phyloP scores from a whole-genome alignment of 2,888 invertebrate species.

The Galerucella nymphaeae region DNA sequence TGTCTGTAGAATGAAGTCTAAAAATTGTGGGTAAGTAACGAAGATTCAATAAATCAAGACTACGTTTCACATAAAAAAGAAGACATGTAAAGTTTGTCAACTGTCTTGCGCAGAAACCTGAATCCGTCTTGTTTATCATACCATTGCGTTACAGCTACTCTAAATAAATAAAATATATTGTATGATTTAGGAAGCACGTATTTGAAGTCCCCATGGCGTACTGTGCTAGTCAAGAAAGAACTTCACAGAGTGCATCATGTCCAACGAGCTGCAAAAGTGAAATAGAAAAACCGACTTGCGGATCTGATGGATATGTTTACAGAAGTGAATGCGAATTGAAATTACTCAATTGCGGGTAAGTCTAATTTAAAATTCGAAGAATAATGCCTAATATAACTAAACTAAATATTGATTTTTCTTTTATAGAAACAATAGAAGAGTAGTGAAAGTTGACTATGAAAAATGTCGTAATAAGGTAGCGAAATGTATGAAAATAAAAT shows the following conservation, averaged over 20 bases:
- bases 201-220: slow-evolving; percentile 93
- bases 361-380: too few species aligned
- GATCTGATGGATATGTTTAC: slow-evolving; percentile 90
- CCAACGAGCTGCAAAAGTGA: slow-evolving; percentile 81
- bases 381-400: too few species aligned
- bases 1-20: slow-evolving; percentile 90
- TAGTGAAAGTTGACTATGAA: slow-evolving; percentile 80
- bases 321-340: slow-evolving; percentile 89
- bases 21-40: slow-evolving; percentile 83
- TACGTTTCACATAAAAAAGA: too few species aligned
- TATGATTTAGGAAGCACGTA: slow-evolving; percentile 79
- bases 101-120: too few species aligned
- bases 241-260: slow-evolving; percentile 72
- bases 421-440: slow-evolving; percentile 67
- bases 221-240: slow-evolving; percentile 81
- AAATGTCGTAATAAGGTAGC: slow-evolving; percentile 80
- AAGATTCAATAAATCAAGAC: not conserved
- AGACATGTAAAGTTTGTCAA: too few species aligned
- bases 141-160: too few species aligned
- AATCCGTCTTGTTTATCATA: too few species aligned
- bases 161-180: not conserved
- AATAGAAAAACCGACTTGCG: slow-evolving; percentile 81
- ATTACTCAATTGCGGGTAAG: slow-evolving; percentile 88
- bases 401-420: slow-evolving; percentile 4
- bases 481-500: slow-evolving; percentile 81